Base-by-base conservation (phyloP, 2,797 vertebrate species). In the Tympanoctomys barrerae region DNA sequence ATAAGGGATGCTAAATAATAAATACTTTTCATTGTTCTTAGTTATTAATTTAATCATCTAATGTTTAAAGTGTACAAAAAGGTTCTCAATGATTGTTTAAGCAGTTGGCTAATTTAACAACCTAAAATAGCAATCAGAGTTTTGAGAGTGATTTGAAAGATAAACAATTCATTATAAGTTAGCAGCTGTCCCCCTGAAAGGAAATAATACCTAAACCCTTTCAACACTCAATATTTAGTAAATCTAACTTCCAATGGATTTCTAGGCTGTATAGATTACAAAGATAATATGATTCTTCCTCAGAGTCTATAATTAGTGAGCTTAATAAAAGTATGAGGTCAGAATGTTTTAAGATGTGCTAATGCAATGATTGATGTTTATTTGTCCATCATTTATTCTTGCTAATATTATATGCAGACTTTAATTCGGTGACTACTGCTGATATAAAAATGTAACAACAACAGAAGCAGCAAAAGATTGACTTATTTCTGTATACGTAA, bases 11-110 rank as follows among this genome's bases (percentile, higher is more conserved):
- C 14, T 89, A 75, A 86, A 75, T 13, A 86, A 79, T 13, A 96
- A 89, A 73, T 93, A 89, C 70, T 93, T 95, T 90, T 83, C 21
- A 71, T 71, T 89, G 7, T 81, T 87, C 31, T 93, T 75, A 68
- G 6, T 96, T 96, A 42, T 87, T 2, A 77, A n/a, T 36, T 62
- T 7, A 90, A 13, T 83, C 9, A 88, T 66, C 88, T 88, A 88
- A 7, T 57, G 42, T 66, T 75, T 64, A 11, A 10, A 71, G 13
- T 75, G 94, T 79, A 68, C 10, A 6, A 54, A 26, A 95, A 94
- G 22, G 0, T 87, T 89, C 28, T 33, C 16, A 54, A 28, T 91
- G 7, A 77, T 81, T 84, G 26, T 22, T 33, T 91, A 80, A 82
- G 9, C 19, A 79, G n/a, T 84, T 13, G 87, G 33, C 12, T 70